Evolutionary conservation across 2,113 vertebrate species (phyloP), one percentile per base, ranked within the genome.

Genomic region (Ptilonorhynchus violaceus): DNA sequence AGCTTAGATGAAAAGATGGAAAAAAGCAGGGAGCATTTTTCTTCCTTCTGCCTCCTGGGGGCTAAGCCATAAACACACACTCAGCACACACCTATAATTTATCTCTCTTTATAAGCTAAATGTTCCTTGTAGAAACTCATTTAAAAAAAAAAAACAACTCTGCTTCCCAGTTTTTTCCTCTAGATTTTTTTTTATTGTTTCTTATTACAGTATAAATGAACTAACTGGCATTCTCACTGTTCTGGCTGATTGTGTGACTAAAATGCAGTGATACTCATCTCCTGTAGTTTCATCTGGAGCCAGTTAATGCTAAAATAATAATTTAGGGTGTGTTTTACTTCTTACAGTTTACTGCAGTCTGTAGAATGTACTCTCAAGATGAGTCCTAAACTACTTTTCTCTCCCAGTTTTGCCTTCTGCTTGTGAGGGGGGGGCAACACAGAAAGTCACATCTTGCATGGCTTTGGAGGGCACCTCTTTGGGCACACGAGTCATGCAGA

Each of bases 91-190:
- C 49, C 63, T 93, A 50, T 82, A 80, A 93, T 90, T 92, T 70
- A 62, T 95, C 64, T 94, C 56, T 81, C 77, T 92, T 94, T 90
- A 75, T 75, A 78, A 89, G 58, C 59, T 93, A 83, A 83, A 56
- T 73, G 46, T 69, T 95, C 58, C 72, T 66, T 69, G 46, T 80
- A 92, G 85, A 83, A 88, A 77, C n/a, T 83, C 0, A 50, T 83
- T 82, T 90, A 0, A 37, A 62, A 62, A 60, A 50, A 50, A 39
- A 80, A 85, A 44, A 0, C 55, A 64, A 15, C 28, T 67, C 47
- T 42, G 11, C 27, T 82, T 89, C 62, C 47, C 19, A 60, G 23
- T 6, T 79, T 87, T 74, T 75, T 10, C 21, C 6, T 11, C 18
- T 25, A 15, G 12, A 28, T 37, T 35, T 53, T 66, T 42, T 28